These are phyloP conservation scores for Epicauta chinensis DNA, from an alignment of 1,140 invertebrate genomes.

Conservation along the genomic window DNA sequence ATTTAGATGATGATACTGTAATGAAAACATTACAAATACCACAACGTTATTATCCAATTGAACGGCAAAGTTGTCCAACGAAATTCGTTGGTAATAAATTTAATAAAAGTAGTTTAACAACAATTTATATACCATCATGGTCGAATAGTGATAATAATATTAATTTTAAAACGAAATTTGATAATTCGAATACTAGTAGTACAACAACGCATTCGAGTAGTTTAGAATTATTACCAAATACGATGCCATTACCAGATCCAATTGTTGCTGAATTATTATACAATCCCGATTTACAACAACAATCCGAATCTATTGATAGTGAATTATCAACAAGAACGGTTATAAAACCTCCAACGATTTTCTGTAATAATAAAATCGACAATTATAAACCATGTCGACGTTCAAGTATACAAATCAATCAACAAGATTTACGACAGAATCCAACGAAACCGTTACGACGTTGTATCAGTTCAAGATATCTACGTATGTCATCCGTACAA, in stretches of 20 bases:
- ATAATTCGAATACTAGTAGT: conserved; percentile 14
- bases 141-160: conserved; percentile 42
- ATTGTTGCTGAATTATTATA: conserved; percentile 48
- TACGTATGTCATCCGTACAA: conserved; percentile 33
- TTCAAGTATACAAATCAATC: conserved; percentile 36
- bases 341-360: conserved; percentile 52
- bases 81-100: conserved; percentile 53
- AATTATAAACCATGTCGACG: conserved; percentile 19
- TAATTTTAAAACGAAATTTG: conserved; percentile 19
- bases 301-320: conserved; percentile 33
- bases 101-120: conserved; percentile 47
- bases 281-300: conserved; percentile 34
- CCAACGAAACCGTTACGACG: conserved; percentile 32
- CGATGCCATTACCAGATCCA: conserved; percentile 44
- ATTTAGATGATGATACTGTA: conserved; percentile 51
- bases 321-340: conserved; percentile 36
- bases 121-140: conserved; percentile 49
- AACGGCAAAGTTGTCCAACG: conserved; percentile 44
- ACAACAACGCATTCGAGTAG: conserved; percentile 47
- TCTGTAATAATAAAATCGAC: conserved; percentile 35
- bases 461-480: conserved; percentile 47
- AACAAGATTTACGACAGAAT: conserved; percentile 22
- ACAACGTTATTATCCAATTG: conserved; percentile 27
- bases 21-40: conserved; percentile 24
- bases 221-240: conserved; percentile 46